Base-by-base conservation (phyloP, 1,140 invertebrate genomes). In the Pseudomyrmex flavicornis region DNA sequence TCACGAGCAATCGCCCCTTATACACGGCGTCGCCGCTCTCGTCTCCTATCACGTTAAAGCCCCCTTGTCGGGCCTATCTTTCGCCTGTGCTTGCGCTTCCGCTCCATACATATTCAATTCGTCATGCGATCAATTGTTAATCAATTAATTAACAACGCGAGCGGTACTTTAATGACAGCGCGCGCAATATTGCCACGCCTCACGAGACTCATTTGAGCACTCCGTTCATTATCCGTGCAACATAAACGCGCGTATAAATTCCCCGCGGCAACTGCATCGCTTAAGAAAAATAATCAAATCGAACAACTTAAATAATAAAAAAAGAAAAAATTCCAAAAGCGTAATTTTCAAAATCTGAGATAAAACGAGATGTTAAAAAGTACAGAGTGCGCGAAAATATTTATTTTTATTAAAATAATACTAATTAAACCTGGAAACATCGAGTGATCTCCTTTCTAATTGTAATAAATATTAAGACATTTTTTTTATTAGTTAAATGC, bases 41-140 rank as follows among this genome's bases (percentile, higher is more conserved):
- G 76, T 70, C 66, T 80, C 76, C 76, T 80, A 80, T 80, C 76
- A 80, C 66, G 76, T 80, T 80, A 80, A 80, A 80, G 76, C 76
- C 66, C 76, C 54, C 76, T 72, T 72, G 76, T 80, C 66, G 54
- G 0, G 66, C 66, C 74, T 80, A 80, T 80, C 76, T 80, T 80
- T 80, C 76, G 76, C 8, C 20, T 44, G 66, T n/a, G 66, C 61
- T 10, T 44, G 22, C 26, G 72, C 62, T 56, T 80, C 76, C 76
- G 44, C 54, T 80, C 44, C 76, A 80, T 80, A 80, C 76, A 80
- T 80, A 80, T 80, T 80, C 76, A 80, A 80, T 80, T 54, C 66
- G 76, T 80, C 76, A 80, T 59, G 46, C 46, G 76, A 80, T 80
- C 76, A 80, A 80, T 80, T 80, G 76, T 80, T 80, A 80, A 80